A percentile compares a stretch with the other conserved stretches of the same genome.
phyloP scores from a whole-genome alignment of 2,113 vertebrate species.

The Scopus umbretta region DNA sequence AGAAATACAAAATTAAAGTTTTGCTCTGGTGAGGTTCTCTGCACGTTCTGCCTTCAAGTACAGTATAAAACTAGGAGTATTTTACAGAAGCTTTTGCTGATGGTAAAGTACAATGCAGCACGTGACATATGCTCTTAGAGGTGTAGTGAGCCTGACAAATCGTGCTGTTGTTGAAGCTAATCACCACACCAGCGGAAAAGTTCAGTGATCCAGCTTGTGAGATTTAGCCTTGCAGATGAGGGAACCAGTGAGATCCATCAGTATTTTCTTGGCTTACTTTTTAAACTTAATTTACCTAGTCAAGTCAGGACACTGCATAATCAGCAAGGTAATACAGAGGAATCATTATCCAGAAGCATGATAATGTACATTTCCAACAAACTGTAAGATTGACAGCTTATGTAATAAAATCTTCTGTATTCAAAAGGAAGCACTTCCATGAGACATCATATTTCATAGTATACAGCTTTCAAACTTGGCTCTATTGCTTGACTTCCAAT shows the following conservation, averaged over 20 bases:
- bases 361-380: background rate
- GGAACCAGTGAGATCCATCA: background rate
- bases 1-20: background rate
- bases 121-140: rapidly evolving
- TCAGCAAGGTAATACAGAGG: background rate
- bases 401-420: background rate
- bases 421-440: background rate
- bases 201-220: background rate
- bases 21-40: background rate
- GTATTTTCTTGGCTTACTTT: background rate
- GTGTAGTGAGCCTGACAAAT: background rate
- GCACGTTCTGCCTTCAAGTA: background rate
- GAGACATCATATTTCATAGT: background rate
- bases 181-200: background rate
- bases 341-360: background rate
- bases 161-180: background rate
- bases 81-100: background rate
- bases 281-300: background rate
- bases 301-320: background rate
- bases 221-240: background rate
- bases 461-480: background rate
- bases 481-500: background rate
- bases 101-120: background rate
- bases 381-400: background rate
- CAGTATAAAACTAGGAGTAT: background rate